Evolutionary conservation across 2,797 vertebrate species (phyloP), one percentile per base, ranked within the genome.

Genomic region (Poeciliopsis infans): DNA sequence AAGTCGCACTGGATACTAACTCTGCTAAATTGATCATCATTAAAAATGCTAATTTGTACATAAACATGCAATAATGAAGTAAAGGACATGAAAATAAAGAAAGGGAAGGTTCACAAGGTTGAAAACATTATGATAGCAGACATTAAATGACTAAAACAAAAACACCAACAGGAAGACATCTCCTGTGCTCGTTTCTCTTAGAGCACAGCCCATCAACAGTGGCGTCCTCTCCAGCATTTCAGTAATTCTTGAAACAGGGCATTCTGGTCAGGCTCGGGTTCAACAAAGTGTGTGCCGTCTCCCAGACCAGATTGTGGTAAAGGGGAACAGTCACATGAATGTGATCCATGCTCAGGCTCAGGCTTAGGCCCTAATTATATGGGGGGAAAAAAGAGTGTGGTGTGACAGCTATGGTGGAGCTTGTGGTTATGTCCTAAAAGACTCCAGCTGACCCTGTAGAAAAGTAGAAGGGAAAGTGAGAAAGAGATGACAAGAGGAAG

Each of bases 301-400:
- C 88, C 87, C 91, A 89, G 87, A 92, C 93, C 94, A 95, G 90
- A 94, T 85, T 95, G 95, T 81, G 94, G 94, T 94, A 77, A 94
- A 89, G 86, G 85, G 92, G 91, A 93, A 91, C 88, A 90, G 94
- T 95, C 95, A 93, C 94, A 95, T 95, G 94, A 95, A 94, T 94
- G 91, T 84, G 91, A 92, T 93, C 92, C 90, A 88, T 94, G 91
- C 94, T 95, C 90, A 90, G 82, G 94, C 91, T 94, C 91, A 92
- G 93, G 88, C 92, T 94, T 87, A 91, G 92, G 87, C 93, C 91
- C 86, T 95, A 95, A 96, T 96, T 96, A 95, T 93, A 95, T 93
- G 92, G 91, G 53, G 4, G 18, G 33, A 61, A 61, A 92, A 92
- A 92, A 92, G 86, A 92, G 92, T 93, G 94, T 90, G 92, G 94